phyloP scores from a whole-genome alignment of 2,888 invertebrate species.

The Pomacea canaliculata region DNA sequence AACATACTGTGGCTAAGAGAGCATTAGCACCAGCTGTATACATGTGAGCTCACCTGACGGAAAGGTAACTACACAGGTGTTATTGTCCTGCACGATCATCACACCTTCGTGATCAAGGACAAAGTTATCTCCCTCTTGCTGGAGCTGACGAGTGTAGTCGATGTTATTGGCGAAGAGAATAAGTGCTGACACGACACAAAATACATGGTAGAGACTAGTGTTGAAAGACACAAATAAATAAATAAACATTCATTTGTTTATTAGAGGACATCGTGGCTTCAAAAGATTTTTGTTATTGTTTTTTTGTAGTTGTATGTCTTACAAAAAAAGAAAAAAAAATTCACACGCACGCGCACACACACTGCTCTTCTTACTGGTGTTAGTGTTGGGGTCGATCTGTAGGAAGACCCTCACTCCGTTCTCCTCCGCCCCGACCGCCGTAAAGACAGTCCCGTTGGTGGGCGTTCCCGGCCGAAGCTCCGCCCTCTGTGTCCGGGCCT shows the following conservation, averaged over 20 bases:
- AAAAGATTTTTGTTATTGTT: no score
- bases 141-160: conserved; percentile 23
- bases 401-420: conserved; percentile 9
- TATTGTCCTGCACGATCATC: neutral
- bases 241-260: neutral
- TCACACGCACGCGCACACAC: no score
- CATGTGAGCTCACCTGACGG: neutral
- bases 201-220: no score
- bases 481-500: conserved; percentile 30
- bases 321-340: no score
- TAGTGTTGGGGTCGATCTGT: conserved; percentile 8
- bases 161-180: conserved; percentile 15
- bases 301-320: no score
- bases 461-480: conserved; percentile 19
- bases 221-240: neutral
- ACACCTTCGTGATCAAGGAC: neutral
- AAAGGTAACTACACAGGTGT: neutral
- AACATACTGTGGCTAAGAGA: no score
- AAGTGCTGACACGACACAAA: conserved; percentile 15
- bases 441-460: conserved; percentile 13
- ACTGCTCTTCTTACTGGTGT: no score
- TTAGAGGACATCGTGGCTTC: no score
- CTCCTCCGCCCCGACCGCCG: conserved; percentile 8
- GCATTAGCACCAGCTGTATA: no score
- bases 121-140: conserved; percentile 10